phyloP scores from a whole-genome alignment of 1,140 invertebrate genomes.

The Drosophila sproati region DNA sequence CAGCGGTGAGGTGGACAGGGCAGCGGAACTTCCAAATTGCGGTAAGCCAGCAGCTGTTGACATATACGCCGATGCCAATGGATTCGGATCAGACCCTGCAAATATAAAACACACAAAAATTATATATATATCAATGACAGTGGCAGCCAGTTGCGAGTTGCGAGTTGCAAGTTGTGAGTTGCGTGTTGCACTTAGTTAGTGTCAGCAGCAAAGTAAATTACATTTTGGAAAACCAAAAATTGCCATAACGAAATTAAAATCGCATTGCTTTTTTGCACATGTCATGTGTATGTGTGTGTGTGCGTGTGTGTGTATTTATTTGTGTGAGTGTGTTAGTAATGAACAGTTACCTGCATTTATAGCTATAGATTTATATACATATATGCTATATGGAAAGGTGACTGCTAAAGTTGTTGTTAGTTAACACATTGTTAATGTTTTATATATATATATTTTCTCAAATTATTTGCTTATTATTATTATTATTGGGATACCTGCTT shows the following conservation, averaged over 20 bases:
- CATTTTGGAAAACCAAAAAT: slow-evolving; percentile 31
- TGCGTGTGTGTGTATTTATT: neutral
- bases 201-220: slow-evolving; percentile 33
- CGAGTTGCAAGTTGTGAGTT: neutral
- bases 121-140: slow-evolving; percentile 17
- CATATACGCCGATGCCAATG: slow-evolving; percentile 83
- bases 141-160: neutral
- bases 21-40: slow-evolving; percentile 77
- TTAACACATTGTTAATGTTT: too few relatives aligned
- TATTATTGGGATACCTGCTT: too few relatives aligned
- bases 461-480: too few relatives aligned
- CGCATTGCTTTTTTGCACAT: neutral
- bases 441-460: too few relatives aligned
- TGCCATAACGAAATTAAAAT: slow-evolving; percentile 26
- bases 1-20: slow-evolving; percentile 83
- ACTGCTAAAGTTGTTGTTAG: too few relatives aligned
- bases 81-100: slow-evolving; percentile 82
- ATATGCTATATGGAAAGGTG: too few relatives aligned
- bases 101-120: neutral
- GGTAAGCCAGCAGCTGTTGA: slow-evolving; percentile 81
- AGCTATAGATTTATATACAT: too few relatives aligned
- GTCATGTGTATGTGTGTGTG: neutral
- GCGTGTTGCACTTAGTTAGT: slow-evolving; percentile 20
- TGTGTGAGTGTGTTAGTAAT: neutral
- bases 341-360: too few relatives aligned